phyloP scores from a whole-genome alignment of 2,888 invertebrate species.

The Schrankia costaestrigalis region DNA sequence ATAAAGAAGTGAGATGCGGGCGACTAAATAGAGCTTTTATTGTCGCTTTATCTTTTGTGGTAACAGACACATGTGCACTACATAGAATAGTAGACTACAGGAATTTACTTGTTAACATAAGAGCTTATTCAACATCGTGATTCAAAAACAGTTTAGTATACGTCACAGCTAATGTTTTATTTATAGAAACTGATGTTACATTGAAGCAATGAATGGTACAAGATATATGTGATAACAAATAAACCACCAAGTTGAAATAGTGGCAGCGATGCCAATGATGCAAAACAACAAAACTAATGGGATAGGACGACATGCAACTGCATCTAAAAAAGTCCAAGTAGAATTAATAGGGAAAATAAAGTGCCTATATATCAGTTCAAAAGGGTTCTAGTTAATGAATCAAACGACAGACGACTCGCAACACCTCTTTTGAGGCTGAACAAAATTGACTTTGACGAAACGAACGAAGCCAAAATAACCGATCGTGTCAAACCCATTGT shows the following conservation, averaged over 20 bases:
- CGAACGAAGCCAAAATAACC: slow-evolving; percentile 71
- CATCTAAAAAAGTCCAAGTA: slow-evolving; percentile 46
- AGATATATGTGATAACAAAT: slow-evolving; percentile 39
- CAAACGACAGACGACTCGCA: slow-evolving; percentile 73
- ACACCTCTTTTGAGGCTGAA: slow-evolving; percentile 73
- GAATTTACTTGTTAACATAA: slow-evolving; percentile 20
- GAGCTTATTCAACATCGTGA: slow-evolving; percentile 10
- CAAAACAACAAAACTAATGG: slow-evolving; percentile 38
- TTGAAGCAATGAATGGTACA: slow-evolving; percentile 35
- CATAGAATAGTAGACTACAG: slow-evolving; percentile 19
- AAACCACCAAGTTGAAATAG: slow-evolving; percentile 32
- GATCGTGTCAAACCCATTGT: slow-evolving; percentile 79
- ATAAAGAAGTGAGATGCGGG: slow-evolving; percentile 73
- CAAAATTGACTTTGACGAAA: slow-evolving; percentile 75
- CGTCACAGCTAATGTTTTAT: slow-evolving; percentile 16
- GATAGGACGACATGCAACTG: slow-evolving; percentile 27
- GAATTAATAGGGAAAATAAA: slow-evolving; percentile 55
- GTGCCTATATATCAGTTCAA: slow-evolving; percentile 71
- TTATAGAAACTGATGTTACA: slow-evolving; percentile 20
- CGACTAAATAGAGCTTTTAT: slow-evolving; percentile 65
- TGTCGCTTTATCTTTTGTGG: slow-evolving; percentile 60
- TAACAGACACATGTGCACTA: slow-evolving; percentile 46
- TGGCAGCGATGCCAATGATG: slow-evolving; percentile 42
- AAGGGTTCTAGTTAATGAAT: slow-evolving; percentile 73
- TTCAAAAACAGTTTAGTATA: no score